Evolutionary conservation across 2,888 invertebrate genomes (phyloP), one percentile per base, ranked within the genome.

Genomic region (Amphipoea lucens): DNA sequence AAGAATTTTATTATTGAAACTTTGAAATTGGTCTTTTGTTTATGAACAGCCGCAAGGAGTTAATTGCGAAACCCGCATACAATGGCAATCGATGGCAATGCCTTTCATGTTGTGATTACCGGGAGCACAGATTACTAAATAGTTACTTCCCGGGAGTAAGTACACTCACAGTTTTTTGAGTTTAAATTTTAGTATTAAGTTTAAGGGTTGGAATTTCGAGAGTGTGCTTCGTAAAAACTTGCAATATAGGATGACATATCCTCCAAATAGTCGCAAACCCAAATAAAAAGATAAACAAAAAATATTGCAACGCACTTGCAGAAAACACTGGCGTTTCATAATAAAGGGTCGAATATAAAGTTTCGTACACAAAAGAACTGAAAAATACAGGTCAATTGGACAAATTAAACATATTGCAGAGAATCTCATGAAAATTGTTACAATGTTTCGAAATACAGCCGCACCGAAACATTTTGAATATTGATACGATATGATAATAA

Each of bases 401-500:
- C 66, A 81, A 81, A 81, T 71, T 67, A 65, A 66, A 76, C 60
- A 78, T 74, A 77, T 76, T 67, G 60, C 60, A 76, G 68, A 57
- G 82, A 82, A 75, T 69, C 63, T 81, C 77, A 51, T 76, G 48
- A 51, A 65, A 69, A 57, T 42, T 48, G 11, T 82, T 48, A 69
- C 63, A 69, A 69, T 65, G 76, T 82, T 76, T 51, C 83, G 77
- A 48, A 51, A 76, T 62, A 45, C 14, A 36, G 54, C 62, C 14
- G 45, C 68, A 17, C 3, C 4, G 68, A 68, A 73, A 65, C 12
- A 69, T 82, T 81, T 57, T 65, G 20, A 57, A 81, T 69, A 69
- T 82, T 74, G 76, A 51, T 51, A 76, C 82, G 57, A 66, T 66
- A 81, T 82, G 75, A 68, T 83, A 78, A 83, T 81, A 71, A 70